Evolutionary conservation across 2,888 invertebrate species (phyloP), one percentile per base, ranked within the genome.

Genomic region (Temnothorax unifasciatus): DNA sequence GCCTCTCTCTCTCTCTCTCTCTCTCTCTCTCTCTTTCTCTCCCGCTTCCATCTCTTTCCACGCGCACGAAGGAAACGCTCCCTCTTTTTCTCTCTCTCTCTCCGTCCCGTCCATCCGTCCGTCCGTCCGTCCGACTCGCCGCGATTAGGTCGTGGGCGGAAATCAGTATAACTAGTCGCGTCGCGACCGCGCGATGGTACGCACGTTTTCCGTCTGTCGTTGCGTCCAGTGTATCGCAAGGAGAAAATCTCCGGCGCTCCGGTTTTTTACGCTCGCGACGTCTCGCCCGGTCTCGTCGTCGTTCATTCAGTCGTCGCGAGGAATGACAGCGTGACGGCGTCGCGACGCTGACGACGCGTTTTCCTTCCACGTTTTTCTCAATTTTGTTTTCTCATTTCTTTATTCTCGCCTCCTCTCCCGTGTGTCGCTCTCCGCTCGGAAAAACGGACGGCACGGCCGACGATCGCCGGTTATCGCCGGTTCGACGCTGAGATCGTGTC

Each of bases 81-180:
- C 84, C 81, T 54, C 47, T 68, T 21, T 13, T 66, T 54, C n/a
- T 25, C n/a, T 52, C 29, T 50, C 15, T 66, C 66, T 77, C 69
- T 8, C n/a, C 6, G 34, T 34, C 6, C 34, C 34, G 34, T 34
- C 34, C 34, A 6, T 25, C 41, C 54, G 9, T 57, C 25, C 68
- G 38, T 61, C 83, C 75, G 79, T 74, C 75, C 59, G 85, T 86
- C 66, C 73, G 61, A 71, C 84, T 77, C 63, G 79, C 76, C 63
- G 75, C 83, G 82, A 82, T 88, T 91, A 87, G 86, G 88, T 91
- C 90, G 93, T 93, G 93, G 93, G 93, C 92, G 93, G 93, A 93
- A 93, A 93, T 93, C 92, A 91, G 91, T 91, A 92, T 91, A 93
- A 92, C 93, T 92, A 92, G 93, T 93, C 91, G 90, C 89, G 85